A percentile compares a stretch with the other conserved stretches of the same genome.
phyloP scores from a whole-genome alignment of 2,797 vertebrate genomes.

The Sternotherus odoratus region DNA sequence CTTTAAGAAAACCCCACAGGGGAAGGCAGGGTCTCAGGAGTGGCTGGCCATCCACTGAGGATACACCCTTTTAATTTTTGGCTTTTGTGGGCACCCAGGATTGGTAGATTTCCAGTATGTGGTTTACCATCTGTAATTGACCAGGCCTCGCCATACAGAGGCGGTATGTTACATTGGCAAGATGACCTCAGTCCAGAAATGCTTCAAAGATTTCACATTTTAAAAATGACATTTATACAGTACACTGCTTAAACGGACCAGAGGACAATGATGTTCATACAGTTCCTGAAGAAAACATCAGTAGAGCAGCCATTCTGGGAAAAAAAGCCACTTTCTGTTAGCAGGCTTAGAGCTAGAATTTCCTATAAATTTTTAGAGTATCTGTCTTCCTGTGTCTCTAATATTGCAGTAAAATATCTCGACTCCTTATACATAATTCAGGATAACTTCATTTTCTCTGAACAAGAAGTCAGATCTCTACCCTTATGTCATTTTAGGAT shows the following conservation, averaged over 20 bases:
- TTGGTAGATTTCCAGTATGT: constrained; percentile 78
- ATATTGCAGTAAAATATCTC: neutral
- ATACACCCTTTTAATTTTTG: constrained; percentile 85
- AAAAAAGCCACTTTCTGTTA: neutral
- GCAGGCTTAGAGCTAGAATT: neutral
- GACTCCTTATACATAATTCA: neutral
- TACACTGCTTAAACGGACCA: neutral
- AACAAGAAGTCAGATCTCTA: neutral
- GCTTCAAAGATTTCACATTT: neutral
- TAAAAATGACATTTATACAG: neutral
- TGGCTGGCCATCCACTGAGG: constrained; percentile 79
- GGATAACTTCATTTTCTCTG: neutral
- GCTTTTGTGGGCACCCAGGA: constrained; percentile 84
- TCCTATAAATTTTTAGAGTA: neutral
- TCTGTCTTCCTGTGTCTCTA: neutral
- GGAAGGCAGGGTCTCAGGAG: constrained; percentile 76
- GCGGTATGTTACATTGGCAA: constrained; percentile 11
- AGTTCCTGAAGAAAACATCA: neutral
- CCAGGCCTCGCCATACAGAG: constrained; percentile 1
- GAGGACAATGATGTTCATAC: neutral
- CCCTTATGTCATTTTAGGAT: neutral
- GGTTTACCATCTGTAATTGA: constrained; percentile 80
- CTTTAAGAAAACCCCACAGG: constrained; percentile 75
- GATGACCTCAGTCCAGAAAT: constrained; percentile 18
- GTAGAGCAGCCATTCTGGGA: neutral